Evolutionary conservation across 2,113 vertebrate genomes (phyloP), one percentile per base, ranked within the genome.

Genomic region (Hassar affinis): DNA sequence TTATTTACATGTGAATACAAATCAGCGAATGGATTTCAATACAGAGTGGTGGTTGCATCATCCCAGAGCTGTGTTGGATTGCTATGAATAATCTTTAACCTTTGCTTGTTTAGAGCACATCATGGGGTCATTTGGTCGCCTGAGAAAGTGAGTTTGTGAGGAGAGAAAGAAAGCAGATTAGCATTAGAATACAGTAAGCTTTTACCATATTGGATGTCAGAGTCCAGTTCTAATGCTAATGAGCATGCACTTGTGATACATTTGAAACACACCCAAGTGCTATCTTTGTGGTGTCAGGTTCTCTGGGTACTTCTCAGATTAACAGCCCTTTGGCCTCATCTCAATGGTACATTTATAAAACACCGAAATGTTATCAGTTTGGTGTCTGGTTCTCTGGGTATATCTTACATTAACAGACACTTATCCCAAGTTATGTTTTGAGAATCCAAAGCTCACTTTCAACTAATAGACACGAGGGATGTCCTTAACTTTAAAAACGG

Each of bases 211-310:
- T 6, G 54, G 25, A 38, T 38, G 7, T 42, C 76, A 7, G 12
- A n/a, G 76, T 25, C 12, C 11, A 25, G 11, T 78, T 78, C 22
- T 45, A 47, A 78, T 78, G 25, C 22, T 78, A 78, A 78, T 61
- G 25, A 25, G 11, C 30, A 49, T 14, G 11, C 22, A n/a, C 4
- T 47, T 17, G 27, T 14, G 7, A 17, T 42, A n/a, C 76, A 59
- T n/a, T 56, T 76, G 6, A 25, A 72, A 72, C 12, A 15, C 4
- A 0, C 54, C 8, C 15, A 25, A 45, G 56, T 17, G 56, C 14
- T 79, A n/a, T 79, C 56, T 27, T 22, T 45, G 38, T 18, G 57
- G 77, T 79, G 56, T 79, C 77, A 59, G 77, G 56, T 79, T 79
- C 56, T 17, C 76, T 59, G 20, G 4, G 18, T 14, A 35, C 10